Conservation (phyloP, 2,797 vertebrate species). For the Decapterus maruadsi region DNA sequence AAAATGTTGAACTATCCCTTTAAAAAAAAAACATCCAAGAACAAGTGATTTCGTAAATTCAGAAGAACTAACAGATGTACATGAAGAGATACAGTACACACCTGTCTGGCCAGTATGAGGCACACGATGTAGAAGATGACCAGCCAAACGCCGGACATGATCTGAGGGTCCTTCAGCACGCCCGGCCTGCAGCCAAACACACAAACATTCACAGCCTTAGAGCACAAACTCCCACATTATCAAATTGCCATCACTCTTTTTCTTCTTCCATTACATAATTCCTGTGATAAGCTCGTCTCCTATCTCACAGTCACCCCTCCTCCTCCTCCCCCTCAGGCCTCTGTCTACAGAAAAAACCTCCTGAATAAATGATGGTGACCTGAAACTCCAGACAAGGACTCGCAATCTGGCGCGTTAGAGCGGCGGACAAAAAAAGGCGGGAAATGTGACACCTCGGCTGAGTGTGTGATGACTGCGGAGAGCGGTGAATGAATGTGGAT, state of each 20-base stretch:
- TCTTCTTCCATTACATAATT: slow-evolving; percentile 16
- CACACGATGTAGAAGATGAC: slow-evolving; percentile 90
- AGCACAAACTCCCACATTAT: background rate
- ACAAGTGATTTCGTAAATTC: background rate
- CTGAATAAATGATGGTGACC: slow-evolving; percentile 71
- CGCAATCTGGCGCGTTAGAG: slow-evolving; percentile 50
- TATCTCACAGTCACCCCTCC: slow-evolving; percentile 14
- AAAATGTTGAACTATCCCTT: too few species aligned
- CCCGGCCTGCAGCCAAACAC: slow-evolving; percentile 80
- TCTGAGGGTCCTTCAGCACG: slow-evolving; percentile 90
- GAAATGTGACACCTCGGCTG: slow-evolving; percentile 48
- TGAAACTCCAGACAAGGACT: slow-evolving; percentile 58
- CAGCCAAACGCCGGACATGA: slow-evolving; percentile 91
- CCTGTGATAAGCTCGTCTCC: slow-evolving; percentile 34
- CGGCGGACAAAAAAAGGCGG: slow-evolving; percentile 48
- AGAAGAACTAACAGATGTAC: background rate
- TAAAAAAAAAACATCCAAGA: too few species aligned
- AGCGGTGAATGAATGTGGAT: slow-evolving; percentile 13
- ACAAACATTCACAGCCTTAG: slow-evolving; percentile 22
- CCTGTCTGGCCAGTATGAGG: slow-evolving; percentile 90
- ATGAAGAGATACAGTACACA: slow-evolving; percentile 49
- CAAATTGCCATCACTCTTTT: background rate
- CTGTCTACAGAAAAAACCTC: slow-evolving; percentile 13
- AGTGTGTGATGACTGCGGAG: slow-evolving; percentile 12
- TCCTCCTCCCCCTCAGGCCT: background rate